Evolutionary conservation across 2,888 invertebrate genomes (phyloP).

Genomic region (Meandrusa payeni): DNA sequence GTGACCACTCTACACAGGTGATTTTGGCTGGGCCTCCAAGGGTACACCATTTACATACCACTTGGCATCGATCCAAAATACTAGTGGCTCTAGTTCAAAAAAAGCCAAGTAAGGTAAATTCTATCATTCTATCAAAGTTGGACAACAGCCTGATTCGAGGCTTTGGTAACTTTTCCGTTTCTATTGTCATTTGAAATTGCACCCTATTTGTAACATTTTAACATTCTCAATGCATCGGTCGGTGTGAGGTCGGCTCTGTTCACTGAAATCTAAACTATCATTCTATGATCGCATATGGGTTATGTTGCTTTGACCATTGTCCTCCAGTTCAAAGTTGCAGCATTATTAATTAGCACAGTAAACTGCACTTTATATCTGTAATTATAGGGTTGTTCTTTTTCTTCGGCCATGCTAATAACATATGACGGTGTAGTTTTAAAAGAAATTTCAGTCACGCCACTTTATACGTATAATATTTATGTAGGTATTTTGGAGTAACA

Average conservation of each 20-base stretch:
- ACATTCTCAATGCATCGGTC: slow-evolving; percentile 60
- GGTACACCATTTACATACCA: slow-evolving; percentile 40
- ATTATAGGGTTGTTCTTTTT: slow-evolving; percentile 51
- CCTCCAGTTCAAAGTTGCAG: slow-evolving; percentile 47
- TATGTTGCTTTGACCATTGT: slow-evolving; percentile 44
- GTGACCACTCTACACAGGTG: slow-evolving; percentile 29
- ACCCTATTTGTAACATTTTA: slow-evolving; percentile 48
- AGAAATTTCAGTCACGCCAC: slow-evolving; percentile 69
- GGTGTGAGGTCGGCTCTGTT: slow-evolving; percentile 48
- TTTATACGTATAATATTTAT: slow-evolving; percentile 51
- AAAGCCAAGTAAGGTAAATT: no score
- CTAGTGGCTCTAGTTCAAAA: slow-evolving; percentile 9
- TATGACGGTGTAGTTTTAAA: slow-evolving; percentile 51
- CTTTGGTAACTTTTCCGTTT: slow-evolving; percentile 10
- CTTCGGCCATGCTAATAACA: slow-evolving; percentile 35
- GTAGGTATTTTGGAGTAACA: slow-evolving; percentile 27
- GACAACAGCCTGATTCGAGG: no score
- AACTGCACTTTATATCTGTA: slow-evolving; percentile 50
- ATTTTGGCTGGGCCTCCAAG: no score
- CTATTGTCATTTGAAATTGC: slow-evolving; percentile 37
- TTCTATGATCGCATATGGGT: slow-evolving; percentile 38
- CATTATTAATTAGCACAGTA: slow-evolving; percentile 52
- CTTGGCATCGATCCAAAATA: slow-evolving; percentile 16
- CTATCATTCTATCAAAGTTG: no score
- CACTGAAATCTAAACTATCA: slow-evolving; percentile 57